Base-by-base conservation (phyloP, 2,797 vertebrate species). In the Tapirus indicus region DNA sequence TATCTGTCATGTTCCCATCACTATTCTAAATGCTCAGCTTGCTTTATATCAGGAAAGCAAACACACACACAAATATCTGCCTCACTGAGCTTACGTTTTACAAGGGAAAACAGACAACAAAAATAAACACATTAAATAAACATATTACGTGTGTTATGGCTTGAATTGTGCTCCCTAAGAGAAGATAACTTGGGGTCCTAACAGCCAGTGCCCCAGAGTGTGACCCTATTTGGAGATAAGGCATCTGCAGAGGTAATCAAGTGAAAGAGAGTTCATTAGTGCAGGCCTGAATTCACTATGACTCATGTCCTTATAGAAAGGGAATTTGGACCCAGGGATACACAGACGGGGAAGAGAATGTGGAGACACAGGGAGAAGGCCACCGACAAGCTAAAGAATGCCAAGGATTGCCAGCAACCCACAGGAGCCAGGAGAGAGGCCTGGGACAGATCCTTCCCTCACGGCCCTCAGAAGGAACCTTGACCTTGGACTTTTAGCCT, bases 101-200 rank as follows among this genome's bases (percentile, higher is more conserved):
- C n/a, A 14, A 21, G 7, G 7, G 49, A 58, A 69, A 49, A n/a
- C 1, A 56, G 18, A 47, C 13, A 3, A 17, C 23, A 0, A n/a
- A 60, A 60, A 5, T 32, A 54, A 35, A 41, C 8, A 17, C 74
- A 52, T 2, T 23, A 16, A 49, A 7, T 8, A 23, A 52, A 13
- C 8, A 12, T 1, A 0, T 14, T 5, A 0, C 2, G 3, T 17
- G 18, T 27, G 64, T 14, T 12, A 6, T 12, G 47, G 32, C 52
- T 3, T 27, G 32, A 77, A 47, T 7, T 29, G 35, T 29, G 35
- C 9, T 7, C 20, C 20, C 18, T 71, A 18, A n/a, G 11, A 17
- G 32, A 49, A 27, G 25, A 41, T 1, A 3, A 2, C 5, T 2
- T 54, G 54, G 47, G 20, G 44, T 38, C 32, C 54, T 79, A 16